Base-by-base conservation (phyloP, 2,797 vertebrate species). In the Xenopus petersii region DNA sequence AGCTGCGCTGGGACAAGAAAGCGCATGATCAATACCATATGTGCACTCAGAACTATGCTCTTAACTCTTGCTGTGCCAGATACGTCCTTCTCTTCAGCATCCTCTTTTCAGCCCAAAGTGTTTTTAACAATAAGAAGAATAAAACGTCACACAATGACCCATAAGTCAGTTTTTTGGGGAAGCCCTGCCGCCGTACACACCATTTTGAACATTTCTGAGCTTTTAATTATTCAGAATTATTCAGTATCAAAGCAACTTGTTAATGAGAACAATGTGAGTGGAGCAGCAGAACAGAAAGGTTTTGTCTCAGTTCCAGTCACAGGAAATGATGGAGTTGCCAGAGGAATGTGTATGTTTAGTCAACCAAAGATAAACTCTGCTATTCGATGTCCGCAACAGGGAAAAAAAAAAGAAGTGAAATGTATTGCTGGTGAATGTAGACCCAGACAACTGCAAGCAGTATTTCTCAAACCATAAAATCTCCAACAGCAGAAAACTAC, bases 271-370 rank as follows among this genome's bases (percentile, higher is more conserved):
- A 77, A 81, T 2, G 13, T 76, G 81, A 80, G 49, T 65, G 64
- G 67, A 83, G 81, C 67, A 83, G 80, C 81, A 71, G 74, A 84
- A 84, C 74, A 85, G 80, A 83, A 81, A 61, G 70, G 36, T 65
- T 71, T 72, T 83, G 63, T 79, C 82, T 71, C 83, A 76, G 58
- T 62, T 74, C 82, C 79, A 81, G 74, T 82, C 82, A 82, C 65
- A 85, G 79, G 68, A 81, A 83, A 76, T 54, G 33, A 81, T 80
- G 26, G 66, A 67, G 77, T 13, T 75, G 75, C 55, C 66, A 74
- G 55, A 75, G 62, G 67, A 83, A 74, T 74, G 71, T 3, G 1
- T 68, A 42, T 62, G 58, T 63, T 77, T 74, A 79, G 46, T 81
- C 77, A 79, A 33, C 63, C 24, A 79, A 80, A 75, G 66, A 63